A percentile compares a stretch with the other conserved stretches of the same genome.
phyloP scores from a whole-genome alignment of 2,888 invertebrate genomes.

The Sarcophaga variegata region DNA sequence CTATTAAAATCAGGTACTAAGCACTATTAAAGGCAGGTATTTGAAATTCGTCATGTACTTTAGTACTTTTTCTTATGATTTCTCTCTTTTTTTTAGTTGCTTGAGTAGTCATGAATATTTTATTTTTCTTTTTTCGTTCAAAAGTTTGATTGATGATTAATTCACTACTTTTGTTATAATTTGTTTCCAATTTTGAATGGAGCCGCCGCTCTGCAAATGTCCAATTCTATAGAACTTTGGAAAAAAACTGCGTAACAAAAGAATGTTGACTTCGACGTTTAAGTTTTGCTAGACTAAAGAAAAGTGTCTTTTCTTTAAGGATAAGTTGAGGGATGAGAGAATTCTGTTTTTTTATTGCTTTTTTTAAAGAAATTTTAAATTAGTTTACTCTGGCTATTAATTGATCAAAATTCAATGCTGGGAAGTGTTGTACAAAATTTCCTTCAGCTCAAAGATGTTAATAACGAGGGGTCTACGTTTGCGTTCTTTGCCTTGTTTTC shows the following conservation, averaged over 20 bases:
- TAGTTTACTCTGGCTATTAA: too few relatives aligned
- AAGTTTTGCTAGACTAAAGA: neutral
- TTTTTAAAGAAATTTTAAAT: too few relatives aligned
- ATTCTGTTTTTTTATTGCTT: too few relatives aligned
- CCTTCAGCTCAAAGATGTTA: too few relatives aligned
- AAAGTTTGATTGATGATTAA: conserved; percentile 58
- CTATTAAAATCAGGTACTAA: neutral
- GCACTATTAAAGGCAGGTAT: neutral
- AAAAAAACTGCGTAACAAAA: neutral
- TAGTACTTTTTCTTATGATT: neutral
- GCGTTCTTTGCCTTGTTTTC: too few relatives aligned
- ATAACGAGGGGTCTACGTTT: too few relatives aligned
- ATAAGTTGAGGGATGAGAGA: too few relatives aligned
- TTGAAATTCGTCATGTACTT: neutral
- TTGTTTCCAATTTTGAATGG: conserved; percentile 34
- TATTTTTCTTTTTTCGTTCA: neutral
- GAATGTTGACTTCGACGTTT: neutral
- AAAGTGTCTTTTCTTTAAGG: neutral
- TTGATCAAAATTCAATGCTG: too few relatives aligned
- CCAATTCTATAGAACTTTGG: neutral
- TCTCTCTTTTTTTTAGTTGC: too few relatives aligned
- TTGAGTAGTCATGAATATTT: conserved; percentile 15
- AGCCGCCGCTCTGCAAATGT: neutral
- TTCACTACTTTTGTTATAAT: conserved; percentile 43
- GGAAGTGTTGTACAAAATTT: too few relatives aligned